phyloP scores from a whole-genome alignment of 2,888 invertebrate species.

The Mesodorylaimus sp. region DNA sequence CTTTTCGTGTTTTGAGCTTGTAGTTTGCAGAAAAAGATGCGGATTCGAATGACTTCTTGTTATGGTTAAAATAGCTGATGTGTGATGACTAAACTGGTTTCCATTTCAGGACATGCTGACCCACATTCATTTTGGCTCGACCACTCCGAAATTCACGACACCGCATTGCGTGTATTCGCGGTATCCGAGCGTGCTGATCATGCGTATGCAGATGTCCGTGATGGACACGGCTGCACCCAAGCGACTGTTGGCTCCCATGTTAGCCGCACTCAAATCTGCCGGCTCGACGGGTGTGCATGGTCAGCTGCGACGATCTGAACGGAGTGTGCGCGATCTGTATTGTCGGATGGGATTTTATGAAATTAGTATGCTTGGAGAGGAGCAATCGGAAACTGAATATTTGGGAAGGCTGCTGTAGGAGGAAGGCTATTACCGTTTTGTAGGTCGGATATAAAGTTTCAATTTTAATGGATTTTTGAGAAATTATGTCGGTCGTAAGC shows the following conservation, averaged over 20 bases:
- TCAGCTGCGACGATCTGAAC: neutral
- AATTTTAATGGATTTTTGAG: too few species aligned
- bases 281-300: conserved; percentile 3
- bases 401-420: neutral
- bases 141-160: too few species aligned
- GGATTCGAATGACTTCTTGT: too few species aligned
- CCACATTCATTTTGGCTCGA: too few species aligned
- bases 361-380: neutral
- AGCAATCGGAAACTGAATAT: neutral
- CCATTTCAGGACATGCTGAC: too few species aligned
- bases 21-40: too few species aligned
- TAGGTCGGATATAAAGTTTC: neutral
- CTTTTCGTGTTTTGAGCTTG: too few species aligned
- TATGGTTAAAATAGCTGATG: too few species aligned
- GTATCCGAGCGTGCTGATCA: neutral
- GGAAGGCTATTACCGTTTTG: neutral
- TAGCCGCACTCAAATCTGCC: conserved; percentile 9
- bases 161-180: neutral
- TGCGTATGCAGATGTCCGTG: too few species aligned
- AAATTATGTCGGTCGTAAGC: too few species aligned
- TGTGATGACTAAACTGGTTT: too few species aligned
- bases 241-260: neutral
- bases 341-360: conserved; percentile 4
- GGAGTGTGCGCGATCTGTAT: neutral
- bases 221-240: conserved; percentile 8